phyloP scores from a whole-genome alignment of 92 coral and sea anemone genomes.

The Scolanthus callimorphus region DNA sequence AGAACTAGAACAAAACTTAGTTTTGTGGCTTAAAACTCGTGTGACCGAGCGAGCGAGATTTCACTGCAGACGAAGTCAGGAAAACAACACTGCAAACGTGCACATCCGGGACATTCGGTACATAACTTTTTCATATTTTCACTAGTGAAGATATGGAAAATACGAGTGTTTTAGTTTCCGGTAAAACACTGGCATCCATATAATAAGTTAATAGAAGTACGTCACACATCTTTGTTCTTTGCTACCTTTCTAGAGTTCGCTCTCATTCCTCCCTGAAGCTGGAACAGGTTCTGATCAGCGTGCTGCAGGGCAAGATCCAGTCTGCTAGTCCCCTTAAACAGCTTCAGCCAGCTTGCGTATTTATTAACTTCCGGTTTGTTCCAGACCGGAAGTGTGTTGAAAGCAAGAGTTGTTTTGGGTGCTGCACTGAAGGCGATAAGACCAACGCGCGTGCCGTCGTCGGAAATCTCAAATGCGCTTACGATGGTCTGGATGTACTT shows the following conservation, averaged over 20 bases:
- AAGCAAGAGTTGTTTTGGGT: conserved; percentile 23
- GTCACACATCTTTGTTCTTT: background rate
- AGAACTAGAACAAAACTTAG: no score
- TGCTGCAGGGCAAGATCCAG: conserved; percentile 31
- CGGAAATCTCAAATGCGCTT: conserved; percentile 57
- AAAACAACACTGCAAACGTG: no score
- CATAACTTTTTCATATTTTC: no score
- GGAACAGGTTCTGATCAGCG: conserved; percentile 38
- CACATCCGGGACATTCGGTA: no score
- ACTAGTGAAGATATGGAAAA: no score
- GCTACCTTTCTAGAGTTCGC: conserved; percentile 46
- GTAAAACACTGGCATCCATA: no score
- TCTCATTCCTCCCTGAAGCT: conserved; percentile 36
- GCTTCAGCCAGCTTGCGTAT: conserved; percentile 12
- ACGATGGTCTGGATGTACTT: conserved; percentile 45
- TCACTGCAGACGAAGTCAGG: no score
- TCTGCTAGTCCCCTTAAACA: conserved; percentile 17
- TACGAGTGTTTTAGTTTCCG: no score
- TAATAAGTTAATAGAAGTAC: no score
- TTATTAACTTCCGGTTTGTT: conserved; percentile 6
- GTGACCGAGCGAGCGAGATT: no score
- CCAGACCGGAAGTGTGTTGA: conserved; percentile 34
- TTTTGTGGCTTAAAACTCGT: no score
- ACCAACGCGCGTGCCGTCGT: conserved; percentile 67
- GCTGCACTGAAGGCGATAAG: conserved; percentile 41